phyloP scores from a whole-genome alignment of 2,797 vertebrate genomes.

The Otolemur crassicaudatus region DNA sequence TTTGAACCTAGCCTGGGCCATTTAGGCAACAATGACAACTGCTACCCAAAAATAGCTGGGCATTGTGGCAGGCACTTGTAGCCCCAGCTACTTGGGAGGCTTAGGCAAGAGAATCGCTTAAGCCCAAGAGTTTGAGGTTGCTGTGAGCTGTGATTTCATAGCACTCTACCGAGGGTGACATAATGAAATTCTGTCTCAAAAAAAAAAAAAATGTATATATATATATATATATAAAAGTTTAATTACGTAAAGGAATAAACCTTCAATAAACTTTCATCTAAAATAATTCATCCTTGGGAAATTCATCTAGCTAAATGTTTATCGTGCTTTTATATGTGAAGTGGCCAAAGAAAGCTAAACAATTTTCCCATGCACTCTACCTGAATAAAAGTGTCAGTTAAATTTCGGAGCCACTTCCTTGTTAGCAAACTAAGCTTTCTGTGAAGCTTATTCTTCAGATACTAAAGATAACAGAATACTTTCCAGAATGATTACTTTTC shows the following conservation, averaged over 20 bases:
- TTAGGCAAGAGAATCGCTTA: too few relatives aligned
- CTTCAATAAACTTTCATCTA: not conserved
- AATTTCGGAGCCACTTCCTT: constrained; percentile 26
- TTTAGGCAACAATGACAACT: too few relatives aligned
- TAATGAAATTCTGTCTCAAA: too few relatives aligned
- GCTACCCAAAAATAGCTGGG: too few relatives aligned
- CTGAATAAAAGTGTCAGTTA: not conserved
- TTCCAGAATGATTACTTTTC: not conserved
- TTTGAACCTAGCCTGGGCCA: too few relatives aligned
- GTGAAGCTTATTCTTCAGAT: not conserved
- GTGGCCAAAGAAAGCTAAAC: not conserved
- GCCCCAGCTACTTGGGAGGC: too few relatives aligned
- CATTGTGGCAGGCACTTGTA: too few relatives aligned
- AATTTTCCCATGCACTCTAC: not conserved
- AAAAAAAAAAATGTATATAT: too few relatives aligned
- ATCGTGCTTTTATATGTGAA: not conserved
- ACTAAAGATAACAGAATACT: not conserved
- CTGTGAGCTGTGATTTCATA: too few relatives aligned
- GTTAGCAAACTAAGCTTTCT: constrained; percentile 31
- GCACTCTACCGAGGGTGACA: too few relatives aligned
- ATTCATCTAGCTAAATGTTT: not conserved
- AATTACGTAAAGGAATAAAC: not conserved
- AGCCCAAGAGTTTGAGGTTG: too few relatives aligned
- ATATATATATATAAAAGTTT: not conserved
- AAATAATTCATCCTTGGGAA: constrained; percentile 8